phyloP scores from a whole-genome alignment of 2,888 invertebrate species.

The Sarcophaga variegata region DNA sequence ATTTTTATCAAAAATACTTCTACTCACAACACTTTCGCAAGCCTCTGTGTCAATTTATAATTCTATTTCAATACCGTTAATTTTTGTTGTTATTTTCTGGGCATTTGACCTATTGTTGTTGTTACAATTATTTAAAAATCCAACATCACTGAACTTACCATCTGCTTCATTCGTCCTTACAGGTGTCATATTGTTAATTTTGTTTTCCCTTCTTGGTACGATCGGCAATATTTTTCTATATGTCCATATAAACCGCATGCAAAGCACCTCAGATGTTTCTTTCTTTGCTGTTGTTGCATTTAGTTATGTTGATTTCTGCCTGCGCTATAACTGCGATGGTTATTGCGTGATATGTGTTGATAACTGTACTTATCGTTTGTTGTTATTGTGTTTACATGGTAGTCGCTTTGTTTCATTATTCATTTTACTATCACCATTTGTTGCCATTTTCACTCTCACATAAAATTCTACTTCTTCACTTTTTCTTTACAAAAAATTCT shows the following conservation, averaged over 20 bases:
- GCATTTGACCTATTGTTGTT: slow-evolving; percentile 4
- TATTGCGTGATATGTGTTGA: neutral
- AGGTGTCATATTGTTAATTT: slow-evolving; percentile 18
- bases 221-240: neutral
- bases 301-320: slow-evolving; percentile 14
- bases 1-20: slow-evolving; percentile 4
- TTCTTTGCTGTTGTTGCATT: slow-evolving; percentile 13
- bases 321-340: slow-evolving; percentile 13
- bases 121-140: slow-evolving; percentile 33
- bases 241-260: slow-evolving; percentile 15
- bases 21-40: slow-evolving; percentile 26
- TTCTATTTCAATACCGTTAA: too few species aligned
- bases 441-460: too few species aligned
- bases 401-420: neutral
- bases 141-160: slow-evolving; percentile 9
- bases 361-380: neutral
- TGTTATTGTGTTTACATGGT: neutral
- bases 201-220: neutral
- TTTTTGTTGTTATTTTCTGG: neutral
- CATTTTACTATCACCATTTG: neutral
- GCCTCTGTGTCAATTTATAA: slow-evolving; percentile 3
- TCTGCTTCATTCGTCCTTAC: neutral
- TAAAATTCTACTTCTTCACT: too few species aligned
- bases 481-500: too few species aligned
- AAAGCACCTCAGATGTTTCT: slow-evolving; percentile 25